These are phyloP conservation scores for Nomia melanderi DNA, from an alignment of 1,140 invertebrate genomes.

Conservation along the genomic window DNA sequence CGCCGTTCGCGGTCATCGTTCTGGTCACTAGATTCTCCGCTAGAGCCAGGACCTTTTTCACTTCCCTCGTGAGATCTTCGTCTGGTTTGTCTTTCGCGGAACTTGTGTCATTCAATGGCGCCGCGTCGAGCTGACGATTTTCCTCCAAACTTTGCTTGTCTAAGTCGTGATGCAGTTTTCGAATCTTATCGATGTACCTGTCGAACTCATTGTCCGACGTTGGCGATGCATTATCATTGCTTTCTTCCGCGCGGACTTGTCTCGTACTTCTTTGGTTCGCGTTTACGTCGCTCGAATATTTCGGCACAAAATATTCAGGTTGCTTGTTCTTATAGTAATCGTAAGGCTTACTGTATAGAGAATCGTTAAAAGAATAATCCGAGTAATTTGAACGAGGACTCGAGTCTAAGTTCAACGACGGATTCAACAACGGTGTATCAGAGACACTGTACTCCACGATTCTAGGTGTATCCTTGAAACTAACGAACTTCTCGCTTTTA, in stretches of 20 bases:
- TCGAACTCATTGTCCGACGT: constrained; percentile 69
- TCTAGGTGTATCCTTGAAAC: background rate
- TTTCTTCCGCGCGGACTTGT: background rate
- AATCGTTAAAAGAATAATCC: constrained; percentile 20
- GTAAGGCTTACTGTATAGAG: constrained; percentile 12
- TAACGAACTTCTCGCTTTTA: background rate
- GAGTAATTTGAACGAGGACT: constrained; percentile 30
- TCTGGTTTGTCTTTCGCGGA: constrained; percentile 39
- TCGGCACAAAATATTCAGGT: constrained; percentile 1
- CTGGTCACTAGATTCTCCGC: constrained; percentile 58
- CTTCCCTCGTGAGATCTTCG: constrained; percentile 29
- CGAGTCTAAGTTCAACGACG: background rate
- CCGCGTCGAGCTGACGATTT: constrained; percentile 70
- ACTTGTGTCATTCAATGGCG: constrained; percentile 68
- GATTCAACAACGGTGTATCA: background rate
- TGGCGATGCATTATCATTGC: constrained; percentile 16
- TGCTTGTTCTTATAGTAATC: constrained; percentile 26
- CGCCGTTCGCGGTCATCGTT: constrained; percentile 5
- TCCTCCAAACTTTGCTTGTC: constrained; percentile 64
- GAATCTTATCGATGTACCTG: constrained; percentile 71
- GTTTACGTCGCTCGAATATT: background rate
- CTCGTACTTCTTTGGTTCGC: background rate
- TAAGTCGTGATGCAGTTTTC: constrained; percentile 63
- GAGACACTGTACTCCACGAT: background rate
- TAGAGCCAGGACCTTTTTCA: constrained; percentile 52